Percentiles rank a stretch among this genome's conserved stretches.
These are phyloP conservation scores for Nothobranchius furzeri DNA, from an alignment of 2,113 vertebrate species.

Conservation along the genomic window DNA sequence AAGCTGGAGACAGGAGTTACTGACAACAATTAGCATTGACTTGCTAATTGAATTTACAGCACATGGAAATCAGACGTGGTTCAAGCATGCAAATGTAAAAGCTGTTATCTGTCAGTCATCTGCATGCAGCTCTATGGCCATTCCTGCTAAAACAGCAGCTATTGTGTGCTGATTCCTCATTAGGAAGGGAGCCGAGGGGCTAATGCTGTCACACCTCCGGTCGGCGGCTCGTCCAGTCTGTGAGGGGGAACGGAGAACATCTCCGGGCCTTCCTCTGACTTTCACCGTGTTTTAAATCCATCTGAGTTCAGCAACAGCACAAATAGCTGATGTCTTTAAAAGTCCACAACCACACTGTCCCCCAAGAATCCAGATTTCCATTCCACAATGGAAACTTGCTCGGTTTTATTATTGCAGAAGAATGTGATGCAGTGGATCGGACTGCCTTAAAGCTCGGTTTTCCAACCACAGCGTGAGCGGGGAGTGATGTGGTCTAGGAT, in stretches of 20 bases:
- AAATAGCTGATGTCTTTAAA: conserved; percentile 44
- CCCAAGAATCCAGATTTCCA: conserved; percentile 23
- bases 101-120: conserved; percentile 12
- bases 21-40: neutral
- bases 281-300: conserved; percentile 19
- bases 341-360: conserved; percentile 22
- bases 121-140: conserved; percentile 15
- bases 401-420: conserved; percentile 24
- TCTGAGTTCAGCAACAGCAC: conserved; percentile 17
- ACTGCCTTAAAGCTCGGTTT: conserved; percentile 23
- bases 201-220: neutral
- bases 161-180: conserved; percentile 18
- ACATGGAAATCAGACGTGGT: conserved; percentile 1
- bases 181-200: conserved; percentile 1
- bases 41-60: conserved; percentile 18
- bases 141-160: conserved; percentile 10
- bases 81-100: conserved; percentile 23
- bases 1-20: neutral
- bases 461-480: conserved; percentile 35
- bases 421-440: conserved; percentile 33
- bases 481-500: conserved; percentile 22
- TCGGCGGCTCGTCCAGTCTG: neutral
- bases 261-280: conserved; percentile 13
- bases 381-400: conserved; percentile 51
- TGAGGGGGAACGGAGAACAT: conserved; percentile 20